These are phyloP conservation scores for Drosophila mauritiana DNA, from an alignment of 1,140 invertebrate species.

Conservation along the genomic window DNA sequence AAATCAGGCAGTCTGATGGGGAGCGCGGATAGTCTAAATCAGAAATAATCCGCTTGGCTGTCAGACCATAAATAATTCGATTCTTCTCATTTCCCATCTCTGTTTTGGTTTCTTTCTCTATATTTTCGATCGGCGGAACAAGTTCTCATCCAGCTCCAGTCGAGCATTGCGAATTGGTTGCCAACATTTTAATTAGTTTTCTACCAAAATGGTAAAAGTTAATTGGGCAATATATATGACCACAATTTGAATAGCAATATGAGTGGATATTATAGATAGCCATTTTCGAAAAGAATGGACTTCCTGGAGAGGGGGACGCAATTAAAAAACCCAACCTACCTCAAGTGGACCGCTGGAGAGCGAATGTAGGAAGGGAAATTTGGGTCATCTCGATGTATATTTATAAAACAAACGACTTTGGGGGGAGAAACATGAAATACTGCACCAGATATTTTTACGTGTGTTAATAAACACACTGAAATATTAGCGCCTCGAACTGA, in stretches of 20 bases:
- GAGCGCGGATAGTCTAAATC: conserved; percentile 65
- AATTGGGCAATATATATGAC: conserved; percentile 47
- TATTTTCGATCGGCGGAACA: conserved; percentile 44
- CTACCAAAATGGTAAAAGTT: conserved; percentile 49
- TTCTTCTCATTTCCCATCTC: conserved; percentile 24
- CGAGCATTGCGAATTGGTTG: conserved; percentile 42
- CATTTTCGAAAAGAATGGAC: conserved; percentile 24
- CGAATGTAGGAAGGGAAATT: conserved; percentile 22
- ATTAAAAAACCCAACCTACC: conserved; percentile 50
- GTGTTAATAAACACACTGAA: conserved; percentile 19
- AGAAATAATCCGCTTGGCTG: conserved; percentile 76
- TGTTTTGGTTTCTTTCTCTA: conserved; percentile 24
- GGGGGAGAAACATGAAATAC: conserved; percentile 21
- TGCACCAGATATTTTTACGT: conserved; percentile 20
- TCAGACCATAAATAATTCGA: conserved; percentile 56
- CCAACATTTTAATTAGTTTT: conserved; percentile 68
- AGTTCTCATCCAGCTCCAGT: conserved; percentile 43
- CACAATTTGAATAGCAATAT: conserved; percentile 31
- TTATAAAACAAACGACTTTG: conserved; percentile 23
- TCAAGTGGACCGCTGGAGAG: conserved; percentile 30
- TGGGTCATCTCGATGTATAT: conserved; percentile 44
- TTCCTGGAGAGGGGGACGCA: conserved; percentile 15
- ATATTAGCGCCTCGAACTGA: conserved; percentile 37
- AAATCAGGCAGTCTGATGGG: conserved; percentile 31
- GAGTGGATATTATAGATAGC: conserved; percentile 31